Conservation (phyloP, 2,797 vertebrate species). For the Peromyscus attwateri region DNA sequence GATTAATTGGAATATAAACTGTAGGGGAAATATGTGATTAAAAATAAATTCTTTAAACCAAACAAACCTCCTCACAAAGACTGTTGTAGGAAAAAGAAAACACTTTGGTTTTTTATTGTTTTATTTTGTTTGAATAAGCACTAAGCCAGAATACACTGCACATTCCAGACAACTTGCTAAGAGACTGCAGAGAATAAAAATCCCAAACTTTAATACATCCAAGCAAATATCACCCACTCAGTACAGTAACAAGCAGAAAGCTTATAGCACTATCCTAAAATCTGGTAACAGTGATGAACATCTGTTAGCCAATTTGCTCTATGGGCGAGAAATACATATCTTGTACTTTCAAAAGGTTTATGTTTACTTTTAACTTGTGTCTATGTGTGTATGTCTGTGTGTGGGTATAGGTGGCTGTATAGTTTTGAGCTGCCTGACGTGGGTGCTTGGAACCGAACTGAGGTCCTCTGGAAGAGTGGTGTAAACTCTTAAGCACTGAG, state of each 20-base stretch:
- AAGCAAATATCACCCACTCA: neutral
- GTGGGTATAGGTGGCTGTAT: neutral
- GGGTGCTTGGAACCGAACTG: neutral
- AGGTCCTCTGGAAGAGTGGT: neutral
- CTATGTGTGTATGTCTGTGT: neutral
- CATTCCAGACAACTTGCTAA: neutral
- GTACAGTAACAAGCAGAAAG: neutral
- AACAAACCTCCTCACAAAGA: neutral
- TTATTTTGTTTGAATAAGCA: neutral
- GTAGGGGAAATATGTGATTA: slow-evolving; percentile 30
- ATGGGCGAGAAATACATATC: neutral
- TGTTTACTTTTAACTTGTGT: neutral
- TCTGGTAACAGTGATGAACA: neutral
- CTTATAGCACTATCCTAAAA: neutral
- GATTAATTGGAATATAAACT: slow-evolving; percentile 33
- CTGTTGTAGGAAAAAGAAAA: neutral
- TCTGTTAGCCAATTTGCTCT: slow-evolving; percentile 48
- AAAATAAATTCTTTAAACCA: slow-evolving; percentile 23
- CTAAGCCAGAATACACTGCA: slow-evolving; percentile 21
- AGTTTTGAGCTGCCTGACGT: neutral
- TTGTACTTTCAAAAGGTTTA: neutral
- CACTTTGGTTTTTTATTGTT: neutral
- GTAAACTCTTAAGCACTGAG: neutral
- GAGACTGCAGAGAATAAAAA: neutral
- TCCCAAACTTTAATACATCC: neutral